Evolutionary conservation across 2,888 invertebrate genomes (phyloP), one percentile per base, ranked within the genome.

Genomic region (Troglohyphantes excavatus): DNA sequence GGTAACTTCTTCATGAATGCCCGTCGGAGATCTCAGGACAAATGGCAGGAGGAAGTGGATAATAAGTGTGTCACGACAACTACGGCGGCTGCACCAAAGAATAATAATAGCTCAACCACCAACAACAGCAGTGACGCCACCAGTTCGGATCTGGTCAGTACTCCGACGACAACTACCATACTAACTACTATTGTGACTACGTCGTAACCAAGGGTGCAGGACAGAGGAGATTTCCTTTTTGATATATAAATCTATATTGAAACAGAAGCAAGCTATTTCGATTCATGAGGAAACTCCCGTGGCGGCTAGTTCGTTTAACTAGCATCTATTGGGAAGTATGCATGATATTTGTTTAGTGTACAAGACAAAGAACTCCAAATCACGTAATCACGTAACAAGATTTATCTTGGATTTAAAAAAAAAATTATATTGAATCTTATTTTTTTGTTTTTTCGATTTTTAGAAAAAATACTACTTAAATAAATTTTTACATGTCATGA

Each of bases 1-100:
- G 99, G 99, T 75, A 99, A 99, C 94, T 99, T 99, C 95, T 99
- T 99, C 95, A 99, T 99, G 99, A 99, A 99, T 94, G 99, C 99
- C n/a, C 95, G 99, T 90, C 95, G 99, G 92, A 96, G 99, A 92
- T 94, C 94, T 39, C 93, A 94, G 92, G 99, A 99, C 94, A 99
- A 99, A 93, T 99, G 99, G 98, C 97, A 97, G 94, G 98, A 98
- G 93, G 98, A 98, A 93, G 97, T 96, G 29, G 90, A 91, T 72
- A 86, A 82, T 19, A 86, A 75, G 83, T 81, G 91, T 70, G 73
- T 53, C 81, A 81, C 84, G 61, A 83, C 90, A 33, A 76, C 82
- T 3, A 53, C 88, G n/a, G 39, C 78, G 21, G 67, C 61, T 67
- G 73, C 78, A 46, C 81, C 75, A 53, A 88, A 84, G 82, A 86